phyloP scores from a whole-genome alignment of 2,113 vertebrate genomes.

The Psephotus haematonotus region DNA sequence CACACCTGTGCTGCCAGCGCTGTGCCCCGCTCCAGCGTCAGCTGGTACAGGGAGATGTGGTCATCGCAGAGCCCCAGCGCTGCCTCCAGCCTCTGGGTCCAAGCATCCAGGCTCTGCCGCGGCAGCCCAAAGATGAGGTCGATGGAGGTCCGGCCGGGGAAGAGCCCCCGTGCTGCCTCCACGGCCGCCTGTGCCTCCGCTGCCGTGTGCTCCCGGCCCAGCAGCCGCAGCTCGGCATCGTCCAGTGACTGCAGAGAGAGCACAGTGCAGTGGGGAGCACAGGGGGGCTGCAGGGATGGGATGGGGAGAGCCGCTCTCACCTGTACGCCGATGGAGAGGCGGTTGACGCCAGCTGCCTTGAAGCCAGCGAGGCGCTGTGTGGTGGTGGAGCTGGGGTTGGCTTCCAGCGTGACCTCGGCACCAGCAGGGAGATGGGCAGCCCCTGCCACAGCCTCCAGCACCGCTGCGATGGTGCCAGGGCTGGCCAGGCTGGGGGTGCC shows the following conservation, averaged over 20 bases:
- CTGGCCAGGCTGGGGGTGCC: constrained; percentile 91
- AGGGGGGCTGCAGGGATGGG: fast-evolving
- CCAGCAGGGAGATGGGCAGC: constrained; percentile 53
- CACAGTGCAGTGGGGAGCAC: fast-evolving
- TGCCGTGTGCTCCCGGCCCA: constrained; percentile 86
- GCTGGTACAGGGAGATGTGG: constrained; percentile 93
- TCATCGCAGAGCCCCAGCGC: constrained; percentile 82
- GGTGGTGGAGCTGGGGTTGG: constrained; percentile 83
- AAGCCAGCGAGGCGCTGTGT: constrained; percentile 75
- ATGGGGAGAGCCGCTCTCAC: constrained; percentile 51
- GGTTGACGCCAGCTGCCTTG: constrained; percentile 82
- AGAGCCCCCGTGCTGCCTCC: constrained; percentile 77
- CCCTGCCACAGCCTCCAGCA: constrained; percentile 80
- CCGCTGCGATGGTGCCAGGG: constrained; percentile 75
- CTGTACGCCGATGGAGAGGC: constrained; percentile 91
- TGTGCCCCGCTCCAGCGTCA: constrained; percentile 90
- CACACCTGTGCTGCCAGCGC: constrained; percentile 81
- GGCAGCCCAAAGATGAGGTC: constrained; percentile 92
- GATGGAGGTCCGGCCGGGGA: constrained; percentile 84
- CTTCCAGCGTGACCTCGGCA: constrained; percentile 87
- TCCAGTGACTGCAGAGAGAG: constrained; percentile 80
- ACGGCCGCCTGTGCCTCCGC: constrained; percentile 76
- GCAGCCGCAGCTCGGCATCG: constrained; percentile 75
- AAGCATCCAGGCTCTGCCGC: constrained; percentile 74
- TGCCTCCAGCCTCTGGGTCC: constrained; percentile 76